A percentile compares a stretch with the other conserved stretches of the same genome.
Evolutionary conservation across 2,888 invertebrate genomes (phyloP).

Genomic region (Apocheima hispidaria): DNA sequence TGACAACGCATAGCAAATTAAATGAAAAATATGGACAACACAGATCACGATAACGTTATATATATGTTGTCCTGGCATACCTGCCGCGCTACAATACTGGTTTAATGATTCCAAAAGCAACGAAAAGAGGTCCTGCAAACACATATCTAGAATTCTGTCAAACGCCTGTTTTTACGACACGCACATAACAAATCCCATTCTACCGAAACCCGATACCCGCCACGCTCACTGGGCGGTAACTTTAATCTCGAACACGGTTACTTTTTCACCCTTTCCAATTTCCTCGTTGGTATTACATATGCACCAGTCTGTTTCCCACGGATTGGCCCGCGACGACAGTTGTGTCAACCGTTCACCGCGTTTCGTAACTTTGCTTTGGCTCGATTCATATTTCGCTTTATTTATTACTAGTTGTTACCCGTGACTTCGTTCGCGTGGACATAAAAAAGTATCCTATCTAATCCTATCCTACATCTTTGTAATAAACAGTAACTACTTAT

Average conservation of each 20-base stretch:
- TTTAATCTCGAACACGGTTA: constrained; percentile 57
- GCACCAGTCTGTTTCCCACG: constrained; percentile 45
- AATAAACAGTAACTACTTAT: too few species aligned
- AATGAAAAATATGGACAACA: too few species aligned
- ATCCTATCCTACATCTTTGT: too few species aligned
- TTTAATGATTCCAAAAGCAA: neutral
- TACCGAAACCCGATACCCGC: constrained; percentile 20
- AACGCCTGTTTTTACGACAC: constrained; percentile 19
- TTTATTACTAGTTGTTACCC: too few species aligned
- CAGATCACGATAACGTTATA: too few species aligned
- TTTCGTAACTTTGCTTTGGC: constrained; percentile 30
- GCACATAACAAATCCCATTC: constrained; percentile 27
- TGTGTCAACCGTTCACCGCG: constrained; percentile 35
- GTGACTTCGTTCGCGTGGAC: too few species aligned
- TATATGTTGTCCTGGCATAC: too few species aligned
- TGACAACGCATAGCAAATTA: too few species aligned
- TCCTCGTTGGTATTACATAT: constrained; percentile 47
- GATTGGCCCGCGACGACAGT: constrained; percentile 42
- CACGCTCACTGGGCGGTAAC: constrained; percentile 52
- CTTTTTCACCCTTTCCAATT: constrained; percentile 55
- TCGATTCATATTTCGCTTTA: constrained; percentile 29
- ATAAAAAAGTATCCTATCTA: too few species aligned
- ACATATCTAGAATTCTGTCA: constrained; percentile 4
- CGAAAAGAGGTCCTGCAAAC: neutral
- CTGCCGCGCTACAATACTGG: neutral